A percentile compares a stretch with the other conserved stretches of the same genome.
These are phyloP conservation scores for Xylocopa sonorina DNA, from an alignment of 1,140 invertebrate genomes.

Conservation along the genomic window DNA sequence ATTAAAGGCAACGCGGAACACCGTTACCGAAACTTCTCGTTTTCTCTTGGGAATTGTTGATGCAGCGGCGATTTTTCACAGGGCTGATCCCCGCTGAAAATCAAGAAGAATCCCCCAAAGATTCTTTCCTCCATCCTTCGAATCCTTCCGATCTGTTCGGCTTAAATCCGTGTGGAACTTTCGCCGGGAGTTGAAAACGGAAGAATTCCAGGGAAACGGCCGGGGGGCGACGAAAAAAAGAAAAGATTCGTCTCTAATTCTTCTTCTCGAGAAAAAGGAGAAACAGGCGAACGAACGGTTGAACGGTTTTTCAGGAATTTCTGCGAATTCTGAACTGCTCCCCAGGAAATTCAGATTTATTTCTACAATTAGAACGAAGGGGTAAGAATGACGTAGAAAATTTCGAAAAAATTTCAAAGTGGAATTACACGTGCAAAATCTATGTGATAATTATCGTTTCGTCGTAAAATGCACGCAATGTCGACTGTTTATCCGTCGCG, in stretches of 20 bases:
- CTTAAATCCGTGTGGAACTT: not conserved
- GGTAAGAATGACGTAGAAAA: slow-evolving; percentile 2
- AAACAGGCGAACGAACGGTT: not conserved
- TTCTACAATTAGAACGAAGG: not conserved
- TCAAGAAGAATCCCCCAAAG: not conserved
- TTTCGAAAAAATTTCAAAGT: no score
- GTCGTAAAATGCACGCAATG: no score
- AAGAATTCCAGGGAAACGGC: no score
- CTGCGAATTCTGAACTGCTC: not conserved
- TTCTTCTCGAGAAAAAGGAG: not conserved
- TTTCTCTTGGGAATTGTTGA: slow-evolving; percentile 6
- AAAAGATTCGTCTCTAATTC: not conserved
- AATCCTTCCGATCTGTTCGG: slow-evolving; percentile 2
- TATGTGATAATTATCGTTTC: no score
- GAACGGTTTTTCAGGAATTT: not conserved
- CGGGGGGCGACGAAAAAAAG: no score
- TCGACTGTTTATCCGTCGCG: no score
- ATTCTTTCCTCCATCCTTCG: slow-evolving; percentile 11
- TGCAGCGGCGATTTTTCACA: slow-evolving; percentile 4
- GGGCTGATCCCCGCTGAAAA: not conserved
- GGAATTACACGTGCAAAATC: no score
- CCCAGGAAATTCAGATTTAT: not conserved
- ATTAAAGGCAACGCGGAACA: slow-evolving; percentile 28
- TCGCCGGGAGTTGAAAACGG: not conserved
- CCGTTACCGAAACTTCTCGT: slow-evolving; percentile 16